These are phyloP conservation scores for Ochropacha duplaris DNA, from an alignment of 2,888 invertebrate species.

Conservation along the genomic window DNA sequence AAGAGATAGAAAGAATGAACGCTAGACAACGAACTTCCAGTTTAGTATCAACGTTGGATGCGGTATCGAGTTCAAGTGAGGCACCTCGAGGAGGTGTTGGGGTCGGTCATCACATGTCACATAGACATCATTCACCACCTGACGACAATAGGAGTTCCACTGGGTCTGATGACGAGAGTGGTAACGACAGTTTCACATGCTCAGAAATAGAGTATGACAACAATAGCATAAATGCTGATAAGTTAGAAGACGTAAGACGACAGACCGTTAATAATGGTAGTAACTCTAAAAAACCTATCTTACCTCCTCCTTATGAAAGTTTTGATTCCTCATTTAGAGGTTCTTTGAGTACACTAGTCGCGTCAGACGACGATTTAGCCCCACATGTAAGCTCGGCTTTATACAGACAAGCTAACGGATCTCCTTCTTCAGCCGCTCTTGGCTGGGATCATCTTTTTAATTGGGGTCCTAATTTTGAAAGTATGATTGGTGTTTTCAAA, in stretches of 20 bases:
- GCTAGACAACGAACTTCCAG: conserved; percentile 94
- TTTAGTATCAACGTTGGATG: conserved; percentile 95
- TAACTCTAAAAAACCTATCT: conserved; percentile 85
- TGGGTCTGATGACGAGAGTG: conserved; percentile 94
- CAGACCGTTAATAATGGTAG: conserved; percentile 79
- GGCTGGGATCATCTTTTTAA: conserved; percentile 97
- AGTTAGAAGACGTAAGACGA: conserved; percentile 85
- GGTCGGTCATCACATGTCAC: conserved; percentile 86
- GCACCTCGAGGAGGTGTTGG: conserved; percentile 86
- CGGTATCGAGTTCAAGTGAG: conserved; percentile 95
- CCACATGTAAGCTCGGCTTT: conserved; percentile 90
- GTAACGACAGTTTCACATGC: conserved; percentile 98
- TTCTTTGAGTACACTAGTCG: conserved; percentile 95
- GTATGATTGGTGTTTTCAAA: conserved; percentile 96
- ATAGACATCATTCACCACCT: conserved; percentile 88
- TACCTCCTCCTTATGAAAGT: conserved; percentile 92
- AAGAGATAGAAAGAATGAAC: conserved; percentile 95
- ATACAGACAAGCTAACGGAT: conserved; percentile 91
- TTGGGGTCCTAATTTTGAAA: conserved; percentile 98
- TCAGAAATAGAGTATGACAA: conserved; percentile 99
- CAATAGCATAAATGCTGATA: conserved; percentile 91
- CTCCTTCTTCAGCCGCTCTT: conserved; percentile 90
- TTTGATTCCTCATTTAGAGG: conserved; percentile 97
- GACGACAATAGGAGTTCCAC: conserved; percentile 90
- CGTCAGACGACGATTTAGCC: conserved; percentile 95